Evolutionary conservation across 2,888 invertebrate genomes (phyloP).

Genomic region (Lycaena phlaeas): DNA sequence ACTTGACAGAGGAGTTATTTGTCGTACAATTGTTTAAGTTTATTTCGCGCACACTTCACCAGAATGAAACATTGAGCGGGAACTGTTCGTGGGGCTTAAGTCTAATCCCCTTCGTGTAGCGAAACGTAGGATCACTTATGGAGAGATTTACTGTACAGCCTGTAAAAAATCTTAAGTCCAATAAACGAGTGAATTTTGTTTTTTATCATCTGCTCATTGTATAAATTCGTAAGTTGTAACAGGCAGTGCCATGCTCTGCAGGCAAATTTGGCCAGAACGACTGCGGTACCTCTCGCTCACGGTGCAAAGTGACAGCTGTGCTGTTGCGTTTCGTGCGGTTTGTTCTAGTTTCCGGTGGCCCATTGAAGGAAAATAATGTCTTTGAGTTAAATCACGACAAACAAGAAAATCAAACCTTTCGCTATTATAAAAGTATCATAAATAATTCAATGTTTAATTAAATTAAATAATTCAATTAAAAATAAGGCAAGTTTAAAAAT

Average conservation of each 20-base stretch:
- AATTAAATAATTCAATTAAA: no score
- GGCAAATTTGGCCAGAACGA: neutral
- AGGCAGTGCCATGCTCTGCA: no score
- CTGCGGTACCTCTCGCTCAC: neutral
- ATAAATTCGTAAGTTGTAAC: no score
- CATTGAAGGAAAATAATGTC: no score
- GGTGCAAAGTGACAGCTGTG: no score
- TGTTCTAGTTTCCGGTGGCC: no score
- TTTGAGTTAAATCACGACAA: no score
- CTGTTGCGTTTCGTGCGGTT: no score
- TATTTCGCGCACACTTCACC: neutral
- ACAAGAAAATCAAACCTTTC: no score
- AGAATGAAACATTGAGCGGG: neutral
- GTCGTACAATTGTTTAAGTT: slow-evolving; percentile 4
- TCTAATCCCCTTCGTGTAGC: neutral
- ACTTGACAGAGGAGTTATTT: neutral
- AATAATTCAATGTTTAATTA: no score
- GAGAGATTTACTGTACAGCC: neutral
- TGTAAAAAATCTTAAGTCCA: neutral
- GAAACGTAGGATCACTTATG: neutral
- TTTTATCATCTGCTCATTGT: neutral
- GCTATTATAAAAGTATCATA: no score
- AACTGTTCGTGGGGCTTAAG: slow-evolving; percentile 2
- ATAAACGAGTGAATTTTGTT: neutral
- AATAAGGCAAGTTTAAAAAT: no score